Evolutionary conservation across 2,113 vertebrate species (phyloP).

Genomic region (Epinephelus cyanopodus): DNA sequence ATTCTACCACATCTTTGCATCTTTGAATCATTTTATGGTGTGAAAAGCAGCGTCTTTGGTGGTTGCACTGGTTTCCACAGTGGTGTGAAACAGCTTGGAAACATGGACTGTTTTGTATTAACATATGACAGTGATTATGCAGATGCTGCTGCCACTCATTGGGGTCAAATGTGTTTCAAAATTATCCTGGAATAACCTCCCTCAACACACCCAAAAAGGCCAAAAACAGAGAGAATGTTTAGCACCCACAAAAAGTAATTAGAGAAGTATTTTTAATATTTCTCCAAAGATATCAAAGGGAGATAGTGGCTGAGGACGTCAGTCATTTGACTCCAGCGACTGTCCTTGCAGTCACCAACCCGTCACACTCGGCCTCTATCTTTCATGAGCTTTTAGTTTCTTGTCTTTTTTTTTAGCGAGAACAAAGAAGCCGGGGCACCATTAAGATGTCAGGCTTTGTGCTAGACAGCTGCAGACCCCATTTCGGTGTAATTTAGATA

Average conservation of each 20-base stretch:
- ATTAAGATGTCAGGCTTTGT: conserved; percentile 52
- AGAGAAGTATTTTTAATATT: conserved; percentile 4
- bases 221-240: not conserved
- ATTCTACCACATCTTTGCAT: not conserved
- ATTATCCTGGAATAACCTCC: not conserved
- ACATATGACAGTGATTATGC: not conserved
- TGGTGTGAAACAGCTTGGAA: not conserved
- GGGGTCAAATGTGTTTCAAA: not conserved
- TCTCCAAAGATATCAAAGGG: conserved; percentile 15
- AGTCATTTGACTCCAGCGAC: conserved; percentile 7
- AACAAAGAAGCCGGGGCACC: conserved; percentile 46
- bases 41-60: not conserved
- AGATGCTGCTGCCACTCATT: not conserved
- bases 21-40: not conserved
- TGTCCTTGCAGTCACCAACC: conserved; percentile 8
- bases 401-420: conserved; percentile 33
- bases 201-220: not conserved
- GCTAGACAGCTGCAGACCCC: conserved; percentile 58
- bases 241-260: not conserved
- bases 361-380: conserved; percentile 4
- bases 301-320: conserved; percentile 4
- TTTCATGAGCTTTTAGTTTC: conserved; percentile 34
- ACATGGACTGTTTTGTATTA: not conserved
- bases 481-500: conserved; percentile 71
- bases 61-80: not conserved